phyloP scores from a whole-genome alignment of 2,113 vertebrate genomes.

The Proterorhinus semilunaris region DNA sequence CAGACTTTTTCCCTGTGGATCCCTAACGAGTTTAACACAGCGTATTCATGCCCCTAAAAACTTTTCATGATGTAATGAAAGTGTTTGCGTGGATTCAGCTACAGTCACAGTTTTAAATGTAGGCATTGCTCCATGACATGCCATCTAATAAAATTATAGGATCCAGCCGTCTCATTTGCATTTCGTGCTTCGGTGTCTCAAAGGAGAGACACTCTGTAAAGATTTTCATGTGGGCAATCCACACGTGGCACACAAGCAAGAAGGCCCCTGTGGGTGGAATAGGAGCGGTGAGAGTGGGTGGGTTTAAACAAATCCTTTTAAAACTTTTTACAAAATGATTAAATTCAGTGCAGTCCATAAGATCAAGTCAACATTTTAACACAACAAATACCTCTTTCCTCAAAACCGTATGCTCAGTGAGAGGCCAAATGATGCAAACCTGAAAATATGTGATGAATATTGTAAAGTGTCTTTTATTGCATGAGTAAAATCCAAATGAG shows the following conservation, averaged over 20 bases:
- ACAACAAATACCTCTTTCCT: neutral
- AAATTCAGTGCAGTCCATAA: neutral
- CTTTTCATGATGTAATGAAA: neutral
- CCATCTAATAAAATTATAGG: slow-evolving; percentile 1
- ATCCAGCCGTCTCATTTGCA: slow-evolving; percentile 5
- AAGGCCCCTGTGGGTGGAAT: neutral
- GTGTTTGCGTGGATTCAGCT: neutral
- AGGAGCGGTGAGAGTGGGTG: neutral
- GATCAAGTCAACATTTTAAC: neutral
- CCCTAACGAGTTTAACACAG: neutral
- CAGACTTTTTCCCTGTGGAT: no score
- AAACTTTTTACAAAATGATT: neutral
- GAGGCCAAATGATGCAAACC: neutral
- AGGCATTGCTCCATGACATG: neutral
- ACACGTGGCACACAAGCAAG: neutral
- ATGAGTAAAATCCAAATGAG: no score
- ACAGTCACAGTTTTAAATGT: neutral
- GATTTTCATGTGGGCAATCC: slow-evolving; percentile 1
- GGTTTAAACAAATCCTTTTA: slow-evolving; percentile 1
- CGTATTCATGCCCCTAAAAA: neutral
- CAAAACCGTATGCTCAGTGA: neutral
- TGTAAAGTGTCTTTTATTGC: no score
- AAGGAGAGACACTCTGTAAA: neutral
- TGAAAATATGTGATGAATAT: no score
- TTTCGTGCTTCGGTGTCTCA: neutral